Base-by-base conservation (phyloP, 2,888 invertebrate species). In the Heliconius cydno region DNA sequence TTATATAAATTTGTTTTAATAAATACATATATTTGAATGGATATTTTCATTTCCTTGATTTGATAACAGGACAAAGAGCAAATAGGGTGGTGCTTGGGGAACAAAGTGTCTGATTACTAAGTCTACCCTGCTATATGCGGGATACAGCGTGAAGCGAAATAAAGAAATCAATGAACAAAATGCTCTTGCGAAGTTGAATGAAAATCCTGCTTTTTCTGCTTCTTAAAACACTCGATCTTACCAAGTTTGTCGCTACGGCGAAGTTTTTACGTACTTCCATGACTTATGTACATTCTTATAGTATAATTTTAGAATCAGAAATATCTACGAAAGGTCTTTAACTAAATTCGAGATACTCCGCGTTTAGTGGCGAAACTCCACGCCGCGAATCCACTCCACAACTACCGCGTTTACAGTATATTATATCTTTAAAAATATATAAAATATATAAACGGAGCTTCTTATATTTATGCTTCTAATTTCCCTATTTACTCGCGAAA, bases 401-500 rank as follows among this genome's bases (percentile, higher is more conserved):
- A 2, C n/a, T 10, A 60, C n/a, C 10, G 10, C n/a, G 7, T 60
- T n/a, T n/a, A 60, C 22, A 2, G 10, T 60, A n/a, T 10, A n/a
- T 60, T 60, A 60, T 60, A n/a, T n/a, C n/a, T 60, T n/a, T 1
- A 60, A n/a, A 60, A 60, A 41, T 63, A 66, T 28, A 72, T 25
- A n/a, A n/a, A n/a, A 75, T 70, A 76, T 22, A 52, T 52, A 52
- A 22, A 22, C 0, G 71, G 60, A 81, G 63, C 63, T 65, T 15
- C 41, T 70, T 70, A 70, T 70, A 70, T 46, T 57, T 57, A 66
- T 71, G 46, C 30, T 72, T 76, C 63, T 81, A 78, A 80, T 78
- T 78, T 74, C 76, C 71, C 75, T 74, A 79, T 82, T 80, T 77
- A 65, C 67, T 77, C 63, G 25, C 80, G 80, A 67, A 72, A 65